A percentile compares a stretch with the other conserved stretches of the same genome.
Evolutionary conservation across 2,113 vertebrate genomes (phyloP).

Genomic region (Chiloscyllium plagiosum): DNA sequence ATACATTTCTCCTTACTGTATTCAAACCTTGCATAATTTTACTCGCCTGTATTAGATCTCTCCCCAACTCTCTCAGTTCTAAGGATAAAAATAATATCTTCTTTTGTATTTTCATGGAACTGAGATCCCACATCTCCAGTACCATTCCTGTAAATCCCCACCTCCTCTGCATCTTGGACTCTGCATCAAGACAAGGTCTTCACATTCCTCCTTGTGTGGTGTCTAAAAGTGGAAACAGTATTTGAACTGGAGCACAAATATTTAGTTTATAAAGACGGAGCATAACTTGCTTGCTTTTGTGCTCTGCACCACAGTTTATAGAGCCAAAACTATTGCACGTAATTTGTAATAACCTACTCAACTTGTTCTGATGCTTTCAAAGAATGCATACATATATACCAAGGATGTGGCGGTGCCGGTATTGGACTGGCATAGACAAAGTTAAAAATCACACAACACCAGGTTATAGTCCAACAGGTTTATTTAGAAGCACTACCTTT

Average conservation of each 20-base stretch:
- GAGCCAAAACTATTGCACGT: neutral
- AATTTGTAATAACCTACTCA: neutral
- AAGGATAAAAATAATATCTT: neutral
- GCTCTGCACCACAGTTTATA: neutral
- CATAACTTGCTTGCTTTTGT: neutral
- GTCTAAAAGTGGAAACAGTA: neutral
- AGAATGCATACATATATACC: neutral
- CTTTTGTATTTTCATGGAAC: neutral
- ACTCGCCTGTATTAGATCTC: neutral
- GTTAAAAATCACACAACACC: no score
- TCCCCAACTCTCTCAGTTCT: neutral
- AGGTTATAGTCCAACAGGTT: no score
- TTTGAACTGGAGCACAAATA: neutral
- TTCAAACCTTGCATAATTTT: neutral
- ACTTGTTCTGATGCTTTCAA: neutral
- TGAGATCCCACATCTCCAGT: neutral
- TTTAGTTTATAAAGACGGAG: neutral
- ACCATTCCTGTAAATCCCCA: neutral
- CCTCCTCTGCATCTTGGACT: neutral
- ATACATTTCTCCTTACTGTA: neutral
- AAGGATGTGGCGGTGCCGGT: no score
- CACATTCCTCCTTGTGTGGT: neutral
- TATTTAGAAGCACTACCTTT: no score
- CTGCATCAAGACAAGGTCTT: neutral
- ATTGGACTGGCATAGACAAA: no score